Percentiles rank a stretch among this genome's conserved stretches.
Evolutionary conservation across 2,888 invertebrate genomes (phyloP).

Genomic region (Troides helena): DNA sequence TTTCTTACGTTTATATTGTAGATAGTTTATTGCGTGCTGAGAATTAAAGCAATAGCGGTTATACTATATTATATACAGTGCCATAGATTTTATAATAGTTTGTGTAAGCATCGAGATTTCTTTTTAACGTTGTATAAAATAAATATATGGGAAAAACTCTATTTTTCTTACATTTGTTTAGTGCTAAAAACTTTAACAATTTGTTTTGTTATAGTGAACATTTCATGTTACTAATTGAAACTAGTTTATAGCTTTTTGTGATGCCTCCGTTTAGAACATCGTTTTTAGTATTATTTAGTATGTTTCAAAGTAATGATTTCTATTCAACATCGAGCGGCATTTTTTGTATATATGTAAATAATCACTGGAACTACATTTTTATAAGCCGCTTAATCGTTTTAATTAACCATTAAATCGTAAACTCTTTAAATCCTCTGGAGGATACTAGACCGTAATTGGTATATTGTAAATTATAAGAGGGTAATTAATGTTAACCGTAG

Average conservation of each 20-base stretch:
- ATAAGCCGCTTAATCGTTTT: conserved; percentile 54
- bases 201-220: not conserved
- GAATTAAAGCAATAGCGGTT: conserved; percentile 36
- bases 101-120: conserved; percentile 5
- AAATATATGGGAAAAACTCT: not conserved
- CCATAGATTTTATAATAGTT: conserved; percentile 46
- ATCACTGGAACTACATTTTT: conserved; percentile 60
- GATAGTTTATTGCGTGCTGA: conserved; percentile 39
- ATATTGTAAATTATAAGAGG: conserved; percentile 28
- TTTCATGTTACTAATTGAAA: not conserved
- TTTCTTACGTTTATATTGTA: conserved; percentile 33
- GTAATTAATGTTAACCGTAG: conserved; percentile 28
- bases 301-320: not conserved
- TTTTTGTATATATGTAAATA: conserved; percentile 64
- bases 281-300: not conserved
- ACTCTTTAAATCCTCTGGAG: conserved; percentile 29
- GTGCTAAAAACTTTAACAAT: not conserved
- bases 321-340: conserved; percentile 2
- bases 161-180: not conserved
- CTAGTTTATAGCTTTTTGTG: not conserved
- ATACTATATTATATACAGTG: conserved; percentile 45
- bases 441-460: conserved; percentile 20
- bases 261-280: not conserved
- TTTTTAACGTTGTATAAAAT: not conserved
- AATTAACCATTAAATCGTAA: conserved; percentile 35